Conservation (phyloP, 2,888 invertebrate genomes). For the Cheilosia pagana region DNA sequence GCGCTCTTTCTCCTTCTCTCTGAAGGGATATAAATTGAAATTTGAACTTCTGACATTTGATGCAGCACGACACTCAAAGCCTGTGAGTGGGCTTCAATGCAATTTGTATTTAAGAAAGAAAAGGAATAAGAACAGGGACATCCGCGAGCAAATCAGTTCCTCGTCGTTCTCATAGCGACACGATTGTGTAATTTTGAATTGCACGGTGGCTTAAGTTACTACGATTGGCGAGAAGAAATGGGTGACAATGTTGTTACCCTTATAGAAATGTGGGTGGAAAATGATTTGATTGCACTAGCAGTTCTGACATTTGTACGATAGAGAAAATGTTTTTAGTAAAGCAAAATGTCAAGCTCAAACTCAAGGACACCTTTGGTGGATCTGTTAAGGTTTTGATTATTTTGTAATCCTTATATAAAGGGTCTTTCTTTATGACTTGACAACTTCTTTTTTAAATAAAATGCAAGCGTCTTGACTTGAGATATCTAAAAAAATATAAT, state of each 20-base stretch:
- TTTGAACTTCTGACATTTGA: slow-evolving; percentile 53
- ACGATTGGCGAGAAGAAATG: slow-evolving; percentile 1
- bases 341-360: too few relatives aligned
- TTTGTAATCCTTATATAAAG: too few relatives aligned
- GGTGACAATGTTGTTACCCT: background rate
- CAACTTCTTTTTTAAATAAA: too few relatives aligned
- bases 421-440: too few relatives aligned
- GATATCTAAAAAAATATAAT: too few relatives aligned
- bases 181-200: slow-evolving; percentile 18
- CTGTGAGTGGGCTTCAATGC: slow-evolving; percentile 19
- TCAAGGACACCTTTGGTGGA: too few relatives aligned
- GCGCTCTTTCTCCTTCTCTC: slow-evolving; percentile 4
- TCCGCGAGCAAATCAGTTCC: background rate
- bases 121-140: background rate
- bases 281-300: background rate
- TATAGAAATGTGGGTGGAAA: too few relatives aligned
- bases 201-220: slow-evolving; percentile 15
- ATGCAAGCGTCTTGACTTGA: too few relatives aligned
- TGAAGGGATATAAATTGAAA: slow-evolving; percentile 46
- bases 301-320: background rate
- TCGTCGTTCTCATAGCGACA: slow-evolving; percentile 37
- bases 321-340: background rate
- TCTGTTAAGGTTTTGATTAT: too few relatives aligned
- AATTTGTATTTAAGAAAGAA: background rate
- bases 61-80: slow-evolving; percentile 4